phyloP scores from a whole-genome alignment of 2,113 vertebrate genomes.

The Vulpes ferrilata region DNA sequence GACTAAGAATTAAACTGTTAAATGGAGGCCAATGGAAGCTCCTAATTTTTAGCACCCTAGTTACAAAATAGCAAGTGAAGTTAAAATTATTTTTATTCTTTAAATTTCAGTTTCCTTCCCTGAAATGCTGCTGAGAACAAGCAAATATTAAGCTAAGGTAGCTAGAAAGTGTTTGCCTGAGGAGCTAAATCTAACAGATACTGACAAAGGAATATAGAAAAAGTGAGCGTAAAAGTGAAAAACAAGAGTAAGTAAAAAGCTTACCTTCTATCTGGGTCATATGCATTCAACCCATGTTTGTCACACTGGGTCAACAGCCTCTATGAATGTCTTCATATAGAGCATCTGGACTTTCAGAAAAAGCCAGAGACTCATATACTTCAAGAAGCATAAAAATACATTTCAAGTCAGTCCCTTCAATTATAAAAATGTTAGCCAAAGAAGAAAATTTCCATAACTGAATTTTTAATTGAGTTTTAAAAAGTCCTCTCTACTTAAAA shows the following conservation, averaged over 20 bases:
- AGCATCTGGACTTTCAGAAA: constrained; percentile 44
- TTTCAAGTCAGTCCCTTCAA: constrained; percentile 17
- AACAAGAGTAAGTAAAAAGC: background rate
- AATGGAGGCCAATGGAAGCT: background rate
- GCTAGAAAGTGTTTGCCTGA: background rate
- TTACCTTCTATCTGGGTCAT: background rate
- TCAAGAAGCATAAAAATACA: background rate
- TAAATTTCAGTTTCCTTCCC: background rate
- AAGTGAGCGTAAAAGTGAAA: background rate
- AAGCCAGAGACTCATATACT: background rate
- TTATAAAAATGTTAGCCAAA: constrained; percentile 20
- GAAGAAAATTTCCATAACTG: constrained; percentile 27
- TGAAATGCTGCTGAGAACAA: background rate
- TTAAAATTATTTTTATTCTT: constrained; percentile 37
- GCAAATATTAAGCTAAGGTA: background rate
- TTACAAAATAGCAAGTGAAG: background rate
- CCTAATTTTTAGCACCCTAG: constrained; percentile 29
- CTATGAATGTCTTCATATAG: background rate
- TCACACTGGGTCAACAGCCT: background rate
- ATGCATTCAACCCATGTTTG: background rate
- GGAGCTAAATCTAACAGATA: background rate
- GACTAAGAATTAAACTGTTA: constrained; percentile 25
- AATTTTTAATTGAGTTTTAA: constrained; percentile 38
- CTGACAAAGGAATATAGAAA: background rate
- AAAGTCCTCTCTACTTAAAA: constrained; percentile 44